These are phyloP conservation scores for Falco berigora DNA, from an alignment of 2,797 vertebrate genomes.

Conservation along the genomic window DNA sequence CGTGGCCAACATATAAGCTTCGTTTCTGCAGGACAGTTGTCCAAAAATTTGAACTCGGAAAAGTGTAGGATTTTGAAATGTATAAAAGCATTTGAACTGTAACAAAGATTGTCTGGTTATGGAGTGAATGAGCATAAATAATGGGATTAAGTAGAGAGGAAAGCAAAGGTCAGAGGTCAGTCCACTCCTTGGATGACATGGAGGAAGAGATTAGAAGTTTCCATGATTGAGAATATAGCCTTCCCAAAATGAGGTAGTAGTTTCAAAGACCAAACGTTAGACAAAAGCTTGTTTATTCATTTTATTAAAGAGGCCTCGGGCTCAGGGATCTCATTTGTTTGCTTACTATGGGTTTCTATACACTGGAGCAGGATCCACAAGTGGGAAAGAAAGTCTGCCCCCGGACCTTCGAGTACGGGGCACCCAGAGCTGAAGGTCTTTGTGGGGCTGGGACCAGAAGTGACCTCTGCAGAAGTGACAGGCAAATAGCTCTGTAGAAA, in stretches of 20 bases:
- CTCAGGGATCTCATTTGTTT: background rate
- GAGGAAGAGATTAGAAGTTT: slow-evolving; percentile 14
- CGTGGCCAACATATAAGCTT: background rate
- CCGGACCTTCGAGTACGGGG: background rate
- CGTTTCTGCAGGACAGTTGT: background rate
- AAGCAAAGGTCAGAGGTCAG: slow-evolving; percentile 39
- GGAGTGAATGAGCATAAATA: slow-evolving; percentile 21
- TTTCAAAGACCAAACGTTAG: background rate
- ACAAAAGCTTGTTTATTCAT: background rate
- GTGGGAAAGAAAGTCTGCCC: background rate
- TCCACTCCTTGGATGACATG: background rate
- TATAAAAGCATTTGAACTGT: background rate
- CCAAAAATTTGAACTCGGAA: background rate
- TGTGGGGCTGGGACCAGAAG: background rate
- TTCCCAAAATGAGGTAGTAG: background rate
- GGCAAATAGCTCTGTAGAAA: background rate
- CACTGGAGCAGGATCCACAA: background rate
- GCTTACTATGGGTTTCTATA: background rate
- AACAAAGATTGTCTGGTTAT: slow-evolving; percentile 24
- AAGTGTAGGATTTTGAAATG: background rate
- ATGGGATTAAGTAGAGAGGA: slow-evolving; percentile 42
- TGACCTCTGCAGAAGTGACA: slow-evolving; percentile 8
- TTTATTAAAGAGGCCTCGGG: background rate
- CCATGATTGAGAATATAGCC: background rate
- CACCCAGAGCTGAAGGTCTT: background rate